phyloP scores from a whole-genome alignment of 2,888 invertebrate genomes.

The Drosophila kuntzei region DNA sequence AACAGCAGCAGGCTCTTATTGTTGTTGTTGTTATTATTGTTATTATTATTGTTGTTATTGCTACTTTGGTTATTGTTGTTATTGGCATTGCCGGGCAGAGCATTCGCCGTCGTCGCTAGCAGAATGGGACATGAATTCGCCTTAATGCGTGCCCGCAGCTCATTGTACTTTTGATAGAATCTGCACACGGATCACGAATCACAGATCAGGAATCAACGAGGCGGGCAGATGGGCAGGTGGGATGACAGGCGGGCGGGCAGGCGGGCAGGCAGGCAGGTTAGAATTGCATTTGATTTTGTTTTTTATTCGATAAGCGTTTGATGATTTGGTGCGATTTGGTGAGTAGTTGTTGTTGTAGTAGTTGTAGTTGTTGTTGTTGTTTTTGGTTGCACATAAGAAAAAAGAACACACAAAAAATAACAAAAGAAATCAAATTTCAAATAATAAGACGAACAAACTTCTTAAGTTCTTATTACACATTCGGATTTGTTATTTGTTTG shows the following conservation, averaged over 20 bases:
- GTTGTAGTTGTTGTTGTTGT: constrained; percentile 48
- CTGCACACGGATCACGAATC: constrained; percentile 84
- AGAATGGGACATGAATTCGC: constrained; percentile 93
- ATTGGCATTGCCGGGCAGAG: constrained; percentile 72
- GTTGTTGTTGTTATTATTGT: constrained; percentile 62
- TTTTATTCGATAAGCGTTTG: constrained; percentile 74
- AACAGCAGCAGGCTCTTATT: constrained; percentile 68
- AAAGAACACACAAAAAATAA: constrained; percentile 59
- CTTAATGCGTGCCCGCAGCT: constrained; percentile 95
- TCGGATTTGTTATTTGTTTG: constrained; percentile 45
- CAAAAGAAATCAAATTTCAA: constrained; percentile 63
- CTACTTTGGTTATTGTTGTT: constrained; percentile 81
- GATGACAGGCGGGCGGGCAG: constrained; percentile 26
- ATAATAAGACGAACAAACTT: constrained; percentile 33
- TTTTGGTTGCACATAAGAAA: constrained; percentile 57
- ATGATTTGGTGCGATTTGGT: constrained; percentile 72
- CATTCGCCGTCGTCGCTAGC: constrained; percentile 86
- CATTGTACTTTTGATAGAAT: constrained; percentile 95
- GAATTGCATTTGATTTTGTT: constrained; percentile 46
- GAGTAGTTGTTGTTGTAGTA: constrained; percentile 42
- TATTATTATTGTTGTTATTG: constrained; percentile 65
- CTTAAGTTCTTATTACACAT: constrained; percentile 20
- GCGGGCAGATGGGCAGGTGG: constrained; percentile 30
- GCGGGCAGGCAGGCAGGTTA: constrained; percentile 46
- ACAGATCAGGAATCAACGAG: constrained; percentile 11